A percentile compares a stretch with the other conserved stretches of the same genome.
These are phyloP conservation scores for Agrotis exclamationis DNA, from an alignment of 2,888 invertebrate genomes.

Conservation along the genomic window DNA sequence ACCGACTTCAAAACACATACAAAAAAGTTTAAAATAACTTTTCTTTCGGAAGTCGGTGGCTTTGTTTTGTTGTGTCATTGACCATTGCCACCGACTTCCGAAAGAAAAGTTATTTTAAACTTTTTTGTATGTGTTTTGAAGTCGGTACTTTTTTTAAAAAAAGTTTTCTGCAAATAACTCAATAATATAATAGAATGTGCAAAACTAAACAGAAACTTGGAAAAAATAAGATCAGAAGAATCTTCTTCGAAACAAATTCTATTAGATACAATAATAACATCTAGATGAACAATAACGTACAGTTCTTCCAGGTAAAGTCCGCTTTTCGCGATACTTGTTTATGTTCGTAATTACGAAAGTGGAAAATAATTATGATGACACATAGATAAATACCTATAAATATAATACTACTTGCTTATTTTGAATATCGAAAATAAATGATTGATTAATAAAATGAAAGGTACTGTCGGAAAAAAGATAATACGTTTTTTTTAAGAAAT, in stretches of 20 bases:
- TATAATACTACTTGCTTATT: background rate
- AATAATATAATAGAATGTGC: too few species aligned
- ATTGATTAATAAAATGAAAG: background rate
- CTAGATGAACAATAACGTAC: background rate
- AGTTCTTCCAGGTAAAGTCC: background rate
- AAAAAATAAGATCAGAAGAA: background rate
- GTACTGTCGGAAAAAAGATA: too few species aligned
- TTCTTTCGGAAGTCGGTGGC: too few species aligned
- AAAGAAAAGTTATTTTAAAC: too few species aligned
- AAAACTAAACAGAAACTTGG: background rate
- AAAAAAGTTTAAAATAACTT: too few species aligned
- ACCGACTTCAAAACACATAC: too few species aligned
- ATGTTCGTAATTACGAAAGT: background rate
- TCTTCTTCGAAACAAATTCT: background rate
- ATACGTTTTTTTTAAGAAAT: too few species aligned
- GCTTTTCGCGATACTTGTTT: background rate
- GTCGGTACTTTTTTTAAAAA: too few species aligned
- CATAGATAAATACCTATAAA: background rate
- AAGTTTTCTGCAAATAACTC: background rate
- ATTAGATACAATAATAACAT: conserved; percentile 6
- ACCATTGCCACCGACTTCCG: too few species aligned
- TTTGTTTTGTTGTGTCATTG: too few species aligned
- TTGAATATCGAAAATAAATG: background rate
- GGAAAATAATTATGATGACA: background rate
- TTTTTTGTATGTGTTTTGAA: too few species aligned